phyloP scores from a whole-genome alignment of 2,797 vertebrate species.

The Alectoris magna region DNA sequence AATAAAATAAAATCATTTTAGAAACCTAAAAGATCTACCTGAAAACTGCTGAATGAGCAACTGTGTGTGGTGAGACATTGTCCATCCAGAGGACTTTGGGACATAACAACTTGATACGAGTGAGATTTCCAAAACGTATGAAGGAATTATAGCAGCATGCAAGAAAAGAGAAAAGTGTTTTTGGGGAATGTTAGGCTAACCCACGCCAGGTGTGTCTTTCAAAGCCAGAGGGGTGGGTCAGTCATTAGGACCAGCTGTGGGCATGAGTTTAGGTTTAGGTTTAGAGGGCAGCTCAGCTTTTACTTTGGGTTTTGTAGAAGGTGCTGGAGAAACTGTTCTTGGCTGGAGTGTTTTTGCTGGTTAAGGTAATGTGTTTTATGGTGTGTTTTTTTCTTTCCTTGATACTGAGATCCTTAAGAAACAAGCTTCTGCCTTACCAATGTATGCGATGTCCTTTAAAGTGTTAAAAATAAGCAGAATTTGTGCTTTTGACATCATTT shows the following conservation, averaged over 20 bases:
- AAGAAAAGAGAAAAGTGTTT: accelerated
- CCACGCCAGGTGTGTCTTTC: neutral
- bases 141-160: accelerated
- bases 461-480: neutral
- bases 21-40: neutral
- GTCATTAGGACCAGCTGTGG: neutral
- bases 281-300: accelerated
- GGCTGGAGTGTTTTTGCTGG: accelerated
- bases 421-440: neutral
- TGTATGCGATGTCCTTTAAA: neutral
- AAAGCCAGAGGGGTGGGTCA: neutral
- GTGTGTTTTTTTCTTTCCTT: accelerated
- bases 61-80: neutral
- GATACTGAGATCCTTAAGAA: neutral
- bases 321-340: accelerated
- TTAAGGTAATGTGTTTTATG: neutral
- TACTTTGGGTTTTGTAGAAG: neutral
- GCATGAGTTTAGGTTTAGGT: neutral
- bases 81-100: neutral
- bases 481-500: neutral
- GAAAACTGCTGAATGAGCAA: neutral
- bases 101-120: neutral
- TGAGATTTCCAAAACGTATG: neutral
- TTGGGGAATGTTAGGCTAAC: accelerated
- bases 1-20: neutral